Base-by-base conservation (phyloP, 2,797 vertebrate genomes). In the Gymnocypris eckloni region DNA sequence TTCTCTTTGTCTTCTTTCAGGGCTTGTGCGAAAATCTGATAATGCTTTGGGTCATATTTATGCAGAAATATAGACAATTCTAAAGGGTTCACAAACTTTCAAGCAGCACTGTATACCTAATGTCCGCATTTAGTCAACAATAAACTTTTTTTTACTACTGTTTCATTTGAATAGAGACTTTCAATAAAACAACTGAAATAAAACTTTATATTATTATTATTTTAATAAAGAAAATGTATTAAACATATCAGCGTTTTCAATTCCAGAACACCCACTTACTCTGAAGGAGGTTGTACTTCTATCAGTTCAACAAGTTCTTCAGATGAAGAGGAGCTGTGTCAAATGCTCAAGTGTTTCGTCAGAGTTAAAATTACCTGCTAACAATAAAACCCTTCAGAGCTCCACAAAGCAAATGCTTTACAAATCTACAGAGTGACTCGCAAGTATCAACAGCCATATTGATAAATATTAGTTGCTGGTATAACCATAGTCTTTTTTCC, bases 221-320 rank as follows among this genome's bases (percentile, higher is more conserved):
- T 33, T 33, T 33, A 33, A 33, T 33, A 33, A 33, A 33, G 28
- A 33, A 33, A 33, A 33, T 33, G 28, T 33, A 16, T 52, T 16
- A 16, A 52, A 52, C 20, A 56, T 56, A n/a, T 59, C 20, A 59
- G 22, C 11, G 56, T 59, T 59, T 64, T 67, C 66, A 69, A 11
- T 22, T 59, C n/a, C n/a, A 13, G n/a, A 52, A 37, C 48, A 20
- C 2, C 43, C 25, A 76, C 25, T 2, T 1, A 1, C 16, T 75
- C 9, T 75, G 48, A 37, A 33, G 48, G 33, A 50, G 4, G 2
- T 8, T 61, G 37, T 54, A 52, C 5, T 54, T 28, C 50, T 56
- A n/a, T 52, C 48, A 39, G 66, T 69, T 82, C 22, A 70, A 66
- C 37, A 70, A 20, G 50, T 41, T 67, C 50, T 82, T 82, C 48